Base-by-base conservation (phyloP, 2,797 vertebrate genomes). In the Novumbra hubbsi region DNA sequence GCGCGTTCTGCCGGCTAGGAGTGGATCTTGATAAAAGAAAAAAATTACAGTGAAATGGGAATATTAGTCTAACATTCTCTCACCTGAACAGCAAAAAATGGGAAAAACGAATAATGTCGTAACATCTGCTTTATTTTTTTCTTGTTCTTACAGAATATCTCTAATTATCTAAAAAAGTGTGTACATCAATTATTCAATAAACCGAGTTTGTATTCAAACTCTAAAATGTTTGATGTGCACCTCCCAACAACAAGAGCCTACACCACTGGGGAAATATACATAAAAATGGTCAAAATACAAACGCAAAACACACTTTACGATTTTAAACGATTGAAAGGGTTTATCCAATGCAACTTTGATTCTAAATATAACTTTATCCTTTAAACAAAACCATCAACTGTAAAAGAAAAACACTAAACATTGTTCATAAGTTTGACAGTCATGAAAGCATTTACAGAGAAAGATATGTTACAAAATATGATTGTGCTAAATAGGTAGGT, bases 331-430 rank as follows among this genome's bases (percentile, higher is more conserved):
- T 77, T 75, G 4, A 64, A 81, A 64, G 68, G 74, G 67, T 88
- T 62, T 81, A 24, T 24, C 21, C 82, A 72, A 72, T 76, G 86
- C 88, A 86, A 86, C 81, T 92, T 89, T 92, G 90, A 87, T 90
- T 76, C 74, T 64, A 63, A 73, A 76, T 71, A 71, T 48, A 81
- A 83, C 71, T 78, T 62, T n/a, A 78, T 88, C 68, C 80, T 76
- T 84, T 80, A 81, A 88, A 92, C 85, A 91, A 89, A 92, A 84
- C 87, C 78, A 77, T 88, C 72, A 89, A 79, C 81, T 87, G 81
- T 87, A 87, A 86, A 90, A 90, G 78, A 83, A 91, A 92, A 80
- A 92, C 90, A 92, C 88, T 87, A 89, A 85, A 90, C 85, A 88
- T 86, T 81, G 84, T 88, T 89, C 84, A 83, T 85, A 82, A 74